Conservation (phyloP, 2,797 vertebrate species). For the Sylvia borin region DNA sequence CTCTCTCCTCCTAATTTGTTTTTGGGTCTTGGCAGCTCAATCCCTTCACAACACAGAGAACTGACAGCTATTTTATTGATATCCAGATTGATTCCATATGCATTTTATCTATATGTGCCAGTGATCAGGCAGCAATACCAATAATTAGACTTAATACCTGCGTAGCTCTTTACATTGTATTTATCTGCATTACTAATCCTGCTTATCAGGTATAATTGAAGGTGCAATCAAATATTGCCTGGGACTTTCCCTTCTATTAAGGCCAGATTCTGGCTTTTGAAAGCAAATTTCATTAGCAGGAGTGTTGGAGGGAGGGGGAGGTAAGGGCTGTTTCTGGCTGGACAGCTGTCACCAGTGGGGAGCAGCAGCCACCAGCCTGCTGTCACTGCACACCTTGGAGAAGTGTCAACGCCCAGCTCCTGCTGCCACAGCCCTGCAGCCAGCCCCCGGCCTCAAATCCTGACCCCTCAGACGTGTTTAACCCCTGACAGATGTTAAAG, state of each 20-base stretch:
- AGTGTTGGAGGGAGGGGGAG: not conserved
- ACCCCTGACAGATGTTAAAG: rapidly evolving
- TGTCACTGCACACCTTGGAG: not conserved
- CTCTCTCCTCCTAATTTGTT: not conserved
- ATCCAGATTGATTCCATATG: not conserved
- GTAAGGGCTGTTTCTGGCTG: not conserved
- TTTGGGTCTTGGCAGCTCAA: not conserved
- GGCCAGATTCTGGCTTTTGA: not conserved
- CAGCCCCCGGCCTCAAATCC: not conserved
- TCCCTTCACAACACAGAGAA: not conserved
- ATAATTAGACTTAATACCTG: not conserved
- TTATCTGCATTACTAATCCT: not conserved
- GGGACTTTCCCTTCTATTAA: not conserved
- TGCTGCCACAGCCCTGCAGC: not conserved
- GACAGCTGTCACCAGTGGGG: not conserved
- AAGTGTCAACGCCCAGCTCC: not conserved
- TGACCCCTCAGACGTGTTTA: not conserved
- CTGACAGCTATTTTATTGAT: not conserved
- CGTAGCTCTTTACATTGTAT: not conserved
- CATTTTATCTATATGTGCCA: not conserved
- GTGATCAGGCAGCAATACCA: not conserved
- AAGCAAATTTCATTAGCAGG: not conserved
- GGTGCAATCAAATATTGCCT: not conserved
- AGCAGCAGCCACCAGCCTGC: not conserved
- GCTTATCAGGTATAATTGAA: not conserved